phyloP scores from a whole-genome alignment of 2,888 invertebrate species.

The Chelonus formosanus region DNA sequence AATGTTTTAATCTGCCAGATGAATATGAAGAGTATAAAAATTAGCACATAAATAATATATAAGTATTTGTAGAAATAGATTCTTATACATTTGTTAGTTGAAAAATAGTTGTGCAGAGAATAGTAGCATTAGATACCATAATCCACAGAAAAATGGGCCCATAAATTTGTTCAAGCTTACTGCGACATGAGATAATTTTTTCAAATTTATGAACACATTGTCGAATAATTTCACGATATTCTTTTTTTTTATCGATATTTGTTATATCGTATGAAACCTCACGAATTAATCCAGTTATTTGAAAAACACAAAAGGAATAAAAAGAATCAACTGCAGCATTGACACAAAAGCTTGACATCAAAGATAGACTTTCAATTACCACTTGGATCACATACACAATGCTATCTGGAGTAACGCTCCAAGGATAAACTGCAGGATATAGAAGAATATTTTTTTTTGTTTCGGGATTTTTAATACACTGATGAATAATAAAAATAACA shows the following conservation, averaged over 20 bases:
- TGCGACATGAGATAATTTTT: conserved; percentile 23
- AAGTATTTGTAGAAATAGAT: too few species aligned
- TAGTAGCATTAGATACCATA: conserved; percentile 21
- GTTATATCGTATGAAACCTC: conserved; percentile 29
- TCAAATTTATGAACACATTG: conserved; percentile 29
- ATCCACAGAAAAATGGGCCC: conserved; percentile 34
- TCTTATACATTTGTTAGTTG: conserved; percentile 21
- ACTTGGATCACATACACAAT: conserved; percentile 37
- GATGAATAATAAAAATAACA: conserved; percentile 23
- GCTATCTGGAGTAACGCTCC: conserved; percentile 29
- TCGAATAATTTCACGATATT: conserved; percentile 18
- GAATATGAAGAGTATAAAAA: not conserved
- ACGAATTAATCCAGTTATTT: conserved; percentile 34
- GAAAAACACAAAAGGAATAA: conserved; percentile 39
- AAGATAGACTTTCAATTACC: conserved; percentile 32
- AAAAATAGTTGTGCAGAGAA: conserved; percentile 32
- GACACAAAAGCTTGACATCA: conserved; percentile 30
- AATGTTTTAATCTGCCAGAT: not conserved
- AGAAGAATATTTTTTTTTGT: conserved; percentile 29
- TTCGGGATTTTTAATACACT: conserved; percentile 11
- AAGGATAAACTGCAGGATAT: conserved; percentile 39
- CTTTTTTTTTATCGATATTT: conserved; percentile 14
- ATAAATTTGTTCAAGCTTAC: conserved; percentile 31
- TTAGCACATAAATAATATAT: too few species aligned
- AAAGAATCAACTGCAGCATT: conserved; percentile 40